Base-by-base conservation (phyloP, 2,113 vertebrate species). In the Suncus etruscus region DNA sequence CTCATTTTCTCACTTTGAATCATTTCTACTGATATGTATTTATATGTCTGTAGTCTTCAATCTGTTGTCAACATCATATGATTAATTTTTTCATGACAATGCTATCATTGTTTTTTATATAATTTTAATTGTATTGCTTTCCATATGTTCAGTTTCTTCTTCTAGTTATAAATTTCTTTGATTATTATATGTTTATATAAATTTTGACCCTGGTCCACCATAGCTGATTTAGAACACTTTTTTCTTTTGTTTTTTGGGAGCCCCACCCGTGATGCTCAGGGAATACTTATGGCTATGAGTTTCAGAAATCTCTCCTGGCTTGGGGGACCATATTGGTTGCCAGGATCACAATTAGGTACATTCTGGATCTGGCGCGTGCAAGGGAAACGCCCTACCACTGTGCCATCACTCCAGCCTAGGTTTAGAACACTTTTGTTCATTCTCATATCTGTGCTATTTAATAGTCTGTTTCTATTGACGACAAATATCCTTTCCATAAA, bases 71-170 rank as follows among this genome's bases (percentile, higher is more conserved):
- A 58, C 45, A 0, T 24, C 25, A 48, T 18, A 11, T 50, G 45
- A n/a, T 24, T 70, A 86, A 58, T 73, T 82, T 39, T 84, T 92
- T 88, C 9, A 70, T 79, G 47, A 58, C 6, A 79, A 63, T n/a
- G 20, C 18, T 47, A 1, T 48, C 45, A 72, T 70, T 65, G 74
- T 79, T 25, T 18, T 66, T 58, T 32, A 39, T 81, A 32, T 45
- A 1, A n/a, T 76, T 89, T 79, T 54, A 31, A 65, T 73, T 78
- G 54, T 39, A 85, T 61, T 74, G 9, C 66, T 75, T 83, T 72
- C 45, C 45, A 39, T 31, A 24, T 47, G 58, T 94, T 74, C 65
- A 27, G 14, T 68, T 85, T 86, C 32, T 75, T 72, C 20, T 61
- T 89, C 51, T 45, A 80, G 66, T 14, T 69, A 8, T 18, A 54